These are phyloP conservation scores for Barypeithes pellucidus DNA, from an alignment of 2,888 invertebrate genomes.

Conservation along the genomic window DNA sequence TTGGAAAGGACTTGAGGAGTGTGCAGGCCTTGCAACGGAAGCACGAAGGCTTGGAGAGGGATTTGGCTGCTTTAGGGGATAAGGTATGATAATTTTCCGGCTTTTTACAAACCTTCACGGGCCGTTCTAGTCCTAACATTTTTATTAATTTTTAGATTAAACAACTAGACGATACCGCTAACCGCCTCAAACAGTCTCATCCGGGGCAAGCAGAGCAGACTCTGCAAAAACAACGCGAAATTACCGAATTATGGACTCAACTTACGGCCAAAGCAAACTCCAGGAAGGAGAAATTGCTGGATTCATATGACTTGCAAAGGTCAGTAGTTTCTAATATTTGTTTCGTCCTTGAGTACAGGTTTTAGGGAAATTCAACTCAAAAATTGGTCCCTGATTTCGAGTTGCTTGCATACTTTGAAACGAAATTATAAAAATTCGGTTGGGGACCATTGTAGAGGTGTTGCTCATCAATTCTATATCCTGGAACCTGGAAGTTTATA, in stretches of 20 bases:
- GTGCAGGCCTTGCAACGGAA: constrained; percentile 98
- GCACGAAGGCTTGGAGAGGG: constrained; percentile 98
- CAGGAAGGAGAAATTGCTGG: constrained; percentile 96
- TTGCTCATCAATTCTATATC: too few relatives aligned
- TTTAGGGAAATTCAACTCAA: too few relatives aligned
- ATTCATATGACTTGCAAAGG: constrained; percentile 97
- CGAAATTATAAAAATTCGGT: too few relatives aligned
- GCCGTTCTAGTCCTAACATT: background rate
- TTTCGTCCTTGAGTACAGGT: too few relatives aligned
- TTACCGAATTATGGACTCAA: constrained; percentile 98
- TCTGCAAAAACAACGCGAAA: constrained; percentile 96
- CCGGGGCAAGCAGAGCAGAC: constrained; percentile 99
- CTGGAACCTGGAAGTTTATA: too few relatives aligned
- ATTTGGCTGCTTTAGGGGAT: constrained; percentile 96
- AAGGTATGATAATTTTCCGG: constrained; percentile 74
- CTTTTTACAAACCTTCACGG: constrained; percentile 7
- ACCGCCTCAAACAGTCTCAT: constrained; percentile 95
- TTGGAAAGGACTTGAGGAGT: constrained; percentile 96
- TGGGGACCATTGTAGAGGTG: too few relatives aligned
- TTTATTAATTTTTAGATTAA: constrained; percentile 77
- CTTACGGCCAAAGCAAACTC: constrained; percentile 96
- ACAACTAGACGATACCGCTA: constrained; percentile 96
- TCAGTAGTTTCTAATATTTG: too few relatives aligned
- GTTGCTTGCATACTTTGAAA: too few relatives aligned
- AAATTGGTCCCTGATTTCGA: too few relatives aligned